Evolutionary conservation across 1,140 invertebrate species (phyloP).

Genomic region (Eriocheir sinensis): DNA sequence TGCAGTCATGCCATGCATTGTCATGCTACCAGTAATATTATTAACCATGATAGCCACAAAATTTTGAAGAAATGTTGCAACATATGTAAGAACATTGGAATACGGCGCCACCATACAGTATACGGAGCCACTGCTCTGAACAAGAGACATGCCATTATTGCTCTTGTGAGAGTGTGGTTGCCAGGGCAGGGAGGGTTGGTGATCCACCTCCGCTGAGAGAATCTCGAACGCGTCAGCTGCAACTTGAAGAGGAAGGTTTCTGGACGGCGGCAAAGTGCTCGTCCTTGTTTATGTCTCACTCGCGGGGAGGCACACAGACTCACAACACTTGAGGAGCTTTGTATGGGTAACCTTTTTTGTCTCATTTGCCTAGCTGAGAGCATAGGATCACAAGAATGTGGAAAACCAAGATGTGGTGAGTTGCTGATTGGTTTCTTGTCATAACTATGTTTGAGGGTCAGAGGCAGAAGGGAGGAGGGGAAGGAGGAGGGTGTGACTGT

Average conservation of each 20-base stretch:
- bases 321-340: slow-evolving; percentile 59
- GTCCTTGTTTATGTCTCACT: slow-evolving; percentile 56
- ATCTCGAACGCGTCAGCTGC: slow-evolving; percentile 54
- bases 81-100: slow-evolving; percentile 70
- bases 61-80: slow-evolving; percentile 52
- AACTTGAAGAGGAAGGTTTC: slow-evolving; percentile 57
- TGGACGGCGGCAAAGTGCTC: slow-evolving; percentile 64
- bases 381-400: slow-evolving; percentile 39
- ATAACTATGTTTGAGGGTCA: not conserved
- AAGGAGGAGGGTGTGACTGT: not conserved
- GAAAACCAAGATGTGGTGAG: not conserved
- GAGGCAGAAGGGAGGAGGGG: not conserved
- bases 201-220: slow-evolving; percentile 60
- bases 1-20: slow-evolving; percentile 62
- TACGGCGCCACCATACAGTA: slow-evolving; percentile 77
- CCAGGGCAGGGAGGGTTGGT: slow-evolving; percentile 72
- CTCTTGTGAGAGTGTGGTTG: slow-evolving; percentile 66
- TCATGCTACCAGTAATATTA: slow-evolving; percentile 47
- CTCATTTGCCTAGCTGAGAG: slow-evolving; percentile 34
- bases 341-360: slow-evolving; percentile 48
- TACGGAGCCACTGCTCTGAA: slow-evolving; percentile 75
- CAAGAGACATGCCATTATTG: slow-evolving; percentile 73
- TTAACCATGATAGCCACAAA: slow-evolving; percentile 57
- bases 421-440: not conserved
- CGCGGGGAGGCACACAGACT: slow-evolving; percentile 48